Conservation (phyloP, 2,797 vertebrate genomes). For the Sphenodon punctatus region DNA sequence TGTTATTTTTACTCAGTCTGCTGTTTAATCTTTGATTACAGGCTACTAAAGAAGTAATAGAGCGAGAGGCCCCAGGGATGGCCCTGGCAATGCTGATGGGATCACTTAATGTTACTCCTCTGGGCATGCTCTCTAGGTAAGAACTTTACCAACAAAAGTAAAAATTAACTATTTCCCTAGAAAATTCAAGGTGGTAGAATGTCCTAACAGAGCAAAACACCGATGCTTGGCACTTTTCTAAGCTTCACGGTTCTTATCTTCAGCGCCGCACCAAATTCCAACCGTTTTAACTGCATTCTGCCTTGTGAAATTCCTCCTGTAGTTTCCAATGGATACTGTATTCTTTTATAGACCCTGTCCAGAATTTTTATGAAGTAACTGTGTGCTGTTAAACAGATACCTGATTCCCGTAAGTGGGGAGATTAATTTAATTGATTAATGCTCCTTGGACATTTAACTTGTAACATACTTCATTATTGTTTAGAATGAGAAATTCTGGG, state of each 20-base stretch:
- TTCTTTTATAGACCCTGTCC: neutral
- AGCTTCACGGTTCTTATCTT: neutral
- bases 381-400: neutral
- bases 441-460: neutral
- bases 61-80: slow-evolving; percentile 98
- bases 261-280: slow-evolving; percentile 1
- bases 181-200: neutral
- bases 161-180: slow-evolving; percentile 38
- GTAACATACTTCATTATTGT: neutral
- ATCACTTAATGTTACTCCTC: slow-evolving; percentile 96
- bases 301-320: neutral
- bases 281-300: neutral
- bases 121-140: slow-evolving; percentile 98
- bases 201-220: neutral
- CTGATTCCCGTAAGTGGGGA: neutral
- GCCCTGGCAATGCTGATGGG: slow-evolving; percentile 99
- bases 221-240: neutral
- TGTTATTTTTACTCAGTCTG: slow-evolving; percentile 68
- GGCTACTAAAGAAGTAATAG: slow-evolving; percentile 99
- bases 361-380: neutral
- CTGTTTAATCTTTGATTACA: slow-evolving; percentile 81
- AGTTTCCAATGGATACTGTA: neutral
- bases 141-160: slow-evolving; percentile 48
- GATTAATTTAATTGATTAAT: neutral
- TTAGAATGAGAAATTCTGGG: neutral